Base-by-base conservation (phyloP, 2,888 invertebrate species). In the Torymus auratus region DNA sequence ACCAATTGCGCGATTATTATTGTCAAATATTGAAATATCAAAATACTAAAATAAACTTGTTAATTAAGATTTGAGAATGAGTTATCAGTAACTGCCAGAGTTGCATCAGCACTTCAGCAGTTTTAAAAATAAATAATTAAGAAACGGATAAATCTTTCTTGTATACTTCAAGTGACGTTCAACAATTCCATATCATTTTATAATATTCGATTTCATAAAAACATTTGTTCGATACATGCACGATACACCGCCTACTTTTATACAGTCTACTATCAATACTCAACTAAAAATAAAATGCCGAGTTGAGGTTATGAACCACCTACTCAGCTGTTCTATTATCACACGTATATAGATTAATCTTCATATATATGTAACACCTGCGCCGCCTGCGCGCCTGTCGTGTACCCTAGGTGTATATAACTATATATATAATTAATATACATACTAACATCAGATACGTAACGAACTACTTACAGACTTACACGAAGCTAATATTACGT, bases 251-350 rank as follows among this genome's bases (percentile, higher is more conserved):
- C 41, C 41, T 41, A 41, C 1, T 41, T 41, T 41, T 41, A 41
- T 41, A 41, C 7, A 41, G 41, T 41, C 28, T 41, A 28, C 55
- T 67, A 41, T 73, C 61, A 73, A 53, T 17, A 73, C 50, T 20
- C 13, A 20, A 64, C n/a, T 58, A 74, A 70, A 60, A 50, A 41
- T 64, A 72, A 41, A 41, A 7, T 55, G 13, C 2, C 11, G 12
- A 72, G 41, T 76, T 68, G 58, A 81, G 81, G 81, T 81, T 81
- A 81, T 77, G 73, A 60, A 56, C 2, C 11, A 50, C 41, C n/a
- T 61, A 53, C 72, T 73, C 72, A 81, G 72, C 72, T 62, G 80
- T 75, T 74, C 53, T 28, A 28, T 65, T 50, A n/a, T 15, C 23
- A 55, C 7, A 64, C 2, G 52, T 1, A 62, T 17, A 69, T 13